phyloP scores from a whole-genome alignment of 2,113 vertebrate genomes.

The Cranoglanis bouderius region DNA sequence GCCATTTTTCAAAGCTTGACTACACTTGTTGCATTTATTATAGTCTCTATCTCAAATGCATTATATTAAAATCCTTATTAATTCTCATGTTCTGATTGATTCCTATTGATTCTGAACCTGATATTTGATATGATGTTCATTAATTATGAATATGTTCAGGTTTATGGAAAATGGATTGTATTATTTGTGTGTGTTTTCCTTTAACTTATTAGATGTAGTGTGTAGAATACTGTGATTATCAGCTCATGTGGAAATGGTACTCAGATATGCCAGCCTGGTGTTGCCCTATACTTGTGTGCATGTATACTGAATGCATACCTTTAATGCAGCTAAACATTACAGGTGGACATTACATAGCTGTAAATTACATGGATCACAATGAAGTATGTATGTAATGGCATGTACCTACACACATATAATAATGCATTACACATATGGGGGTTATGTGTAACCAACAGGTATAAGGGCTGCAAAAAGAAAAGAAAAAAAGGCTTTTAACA shows the following conservation, averaged over 20 bases:
- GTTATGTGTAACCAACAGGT: constrained; percentile 11
- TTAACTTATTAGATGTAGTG: constrained; percentile 73
- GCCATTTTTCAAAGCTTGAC: constrained; percentile 3
- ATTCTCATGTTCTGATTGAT: constrained; percentile 33
- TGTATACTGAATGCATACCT: constrained; percentile 31
- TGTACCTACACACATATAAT: constrained; percentile 26
- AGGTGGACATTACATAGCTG: constrained; percentile 11
- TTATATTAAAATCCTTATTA: constrained; percentile 33
- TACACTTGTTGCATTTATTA: constrained; percentile 6
- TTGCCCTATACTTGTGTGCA: constrained; percentile 23
- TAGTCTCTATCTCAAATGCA: constrained; percentile 5
- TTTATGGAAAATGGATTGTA: constrained; percentile 46
- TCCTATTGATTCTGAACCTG: constrained; percentile 29
- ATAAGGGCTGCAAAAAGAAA: neutral
- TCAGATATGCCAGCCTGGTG: constrained; percentile 56
- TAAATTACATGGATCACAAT: constrained; percentile 25
- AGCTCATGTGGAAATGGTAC: constrained; percentile 58
- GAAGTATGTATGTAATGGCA: constrained; percentile 37
- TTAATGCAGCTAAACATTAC: constrained; percentile 33
- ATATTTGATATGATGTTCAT: constrained; percentile 25
- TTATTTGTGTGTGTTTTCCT: constrained; percentile 61
- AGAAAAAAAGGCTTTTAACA: constrained; percentile 11
- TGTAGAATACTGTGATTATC: constrained; percentile 61
- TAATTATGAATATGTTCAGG: constrained; percentile 47
- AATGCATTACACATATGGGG: constrained; percentile 21